Evolutionary conservation across 2,888 invertebrate species (phyloP).

Genomic region (Drosophila borealis): DNA sequence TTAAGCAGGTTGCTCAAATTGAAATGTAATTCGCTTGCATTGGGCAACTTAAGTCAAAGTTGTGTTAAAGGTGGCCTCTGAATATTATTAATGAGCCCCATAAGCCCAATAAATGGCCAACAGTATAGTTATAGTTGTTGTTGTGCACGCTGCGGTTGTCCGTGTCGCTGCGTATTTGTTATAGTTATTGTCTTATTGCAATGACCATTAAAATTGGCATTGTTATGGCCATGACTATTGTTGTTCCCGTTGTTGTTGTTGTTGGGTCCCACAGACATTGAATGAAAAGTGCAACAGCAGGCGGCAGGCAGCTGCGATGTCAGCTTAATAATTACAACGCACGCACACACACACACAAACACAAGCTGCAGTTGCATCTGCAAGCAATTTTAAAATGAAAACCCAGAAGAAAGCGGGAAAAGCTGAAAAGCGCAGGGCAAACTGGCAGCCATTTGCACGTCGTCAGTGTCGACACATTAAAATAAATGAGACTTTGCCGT

Average conservation of each 20-base stretch:
- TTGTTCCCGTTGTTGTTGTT: slow-evolving; percentile 13
- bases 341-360: slow-evolving; percentile 6
- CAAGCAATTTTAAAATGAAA: slow-evolving; percentile 61
- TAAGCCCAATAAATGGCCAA: slow-evolving; percentile 76
- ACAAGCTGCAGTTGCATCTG: slow-evolving; percentile 56
- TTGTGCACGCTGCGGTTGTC: slow-evolving; percentile 16
- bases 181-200: slow-evolving; percentile 72
- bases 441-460: slow-evolving; percentile 75
- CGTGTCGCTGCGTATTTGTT: slow-evolving; percentile 62
- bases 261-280: slow-evolving; percentile 42
- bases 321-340: slow-evolving; percentile 73
- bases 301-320: slow-evolving; percentile 64
- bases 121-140: slow-evolving; percentile 31
- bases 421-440: slow-evolving; percentile 48
- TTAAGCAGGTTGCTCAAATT: slow-evolving; percentile 44
- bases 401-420: slow-evolving; percentile 42
- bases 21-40: slow-evolving; percentile 72
- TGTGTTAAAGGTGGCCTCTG: slow-evolving; percentile 42
- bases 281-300: slow-evolving; percentile 56
- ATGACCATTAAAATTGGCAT: slow-evolving; percentile 78
- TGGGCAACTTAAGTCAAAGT: slow-evolving; percentile 40
- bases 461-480: slow-evolving; percentile 76
- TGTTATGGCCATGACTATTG: slow-evolving; percentile 57
- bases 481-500: slow-evolving; percentile 78
- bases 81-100: slow-evolving; percentile 76